phyloP scores from a whole-genome alignment of 2,113 vertebrate species.

The Eulemur rufifrons region DNA sequence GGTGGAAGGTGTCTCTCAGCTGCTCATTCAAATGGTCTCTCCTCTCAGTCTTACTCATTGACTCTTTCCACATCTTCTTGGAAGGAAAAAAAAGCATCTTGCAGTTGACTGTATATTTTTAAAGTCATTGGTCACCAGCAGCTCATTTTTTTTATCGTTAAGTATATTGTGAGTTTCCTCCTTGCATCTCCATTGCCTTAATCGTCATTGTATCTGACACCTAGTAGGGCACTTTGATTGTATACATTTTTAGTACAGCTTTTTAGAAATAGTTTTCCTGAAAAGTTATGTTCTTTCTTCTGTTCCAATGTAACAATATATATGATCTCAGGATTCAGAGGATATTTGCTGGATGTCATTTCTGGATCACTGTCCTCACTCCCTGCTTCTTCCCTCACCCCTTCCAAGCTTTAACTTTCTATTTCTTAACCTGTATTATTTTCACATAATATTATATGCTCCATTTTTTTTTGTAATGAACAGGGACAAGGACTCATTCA shows the following conservation, averaged over 20 bases:
- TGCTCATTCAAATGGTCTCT: not conserved
- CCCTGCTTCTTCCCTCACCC: not conserved
- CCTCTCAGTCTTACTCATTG: not conserved
- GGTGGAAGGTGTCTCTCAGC: not conserved
- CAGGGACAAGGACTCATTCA: not conserved
- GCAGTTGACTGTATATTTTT: not conserved
- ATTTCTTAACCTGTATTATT: not conserved
- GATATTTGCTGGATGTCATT: not conserved
- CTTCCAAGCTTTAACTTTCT: not conserved
- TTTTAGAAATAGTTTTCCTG: conserved; percentile 1
- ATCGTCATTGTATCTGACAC: not conserved
- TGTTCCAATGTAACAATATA: not conserved
- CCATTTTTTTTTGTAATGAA: not conserved
- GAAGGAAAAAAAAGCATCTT: conserved; percentile 8
- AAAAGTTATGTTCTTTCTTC: not conserved
- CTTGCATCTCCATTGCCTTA: not conserved
- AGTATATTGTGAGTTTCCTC: not conserved
- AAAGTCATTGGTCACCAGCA: not conserved
- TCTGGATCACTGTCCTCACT: not conserved
- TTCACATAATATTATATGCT: not conserved
- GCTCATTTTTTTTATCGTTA: not conserved
- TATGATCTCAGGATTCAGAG: not conserved
- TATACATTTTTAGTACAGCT: not conserved
- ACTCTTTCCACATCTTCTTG: not conserved
- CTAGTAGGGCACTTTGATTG: not conserved